Percentiles rank a stretch among this genome's conserved stretches.
phyloP scores from a whole-genome alignment of 2,797 vertebrate species.

The Lemur catta region DNA sequence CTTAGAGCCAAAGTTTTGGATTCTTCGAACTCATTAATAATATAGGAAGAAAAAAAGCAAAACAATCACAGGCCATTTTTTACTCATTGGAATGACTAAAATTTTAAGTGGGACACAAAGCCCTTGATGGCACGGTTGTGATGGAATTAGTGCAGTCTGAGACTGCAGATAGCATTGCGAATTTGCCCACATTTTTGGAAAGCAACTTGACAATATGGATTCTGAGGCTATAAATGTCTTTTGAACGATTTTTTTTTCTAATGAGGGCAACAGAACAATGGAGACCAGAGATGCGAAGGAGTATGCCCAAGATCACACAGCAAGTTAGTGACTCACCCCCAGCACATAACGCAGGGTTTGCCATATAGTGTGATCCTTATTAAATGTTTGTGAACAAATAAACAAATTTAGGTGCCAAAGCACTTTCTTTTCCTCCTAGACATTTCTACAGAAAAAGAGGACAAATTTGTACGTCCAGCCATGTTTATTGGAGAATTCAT shows the following conservation, averaged over 20 bases:
- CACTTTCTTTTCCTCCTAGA: background rate
- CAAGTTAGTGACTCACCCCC: background rate
- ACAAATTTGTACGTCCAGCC: background rate
- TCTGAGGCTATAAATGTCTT: background rate
- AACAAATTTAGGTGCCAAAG: background rate
- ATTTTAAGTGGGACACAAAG: background rate
- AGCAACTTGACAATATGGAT: background rate
- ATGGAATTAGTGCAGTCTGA: background rate
- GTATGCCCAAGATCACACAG: background rate
- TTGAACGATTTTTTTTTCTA: background rate
- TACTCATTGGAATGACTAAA: background rate
- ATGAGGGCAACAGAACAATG: background rate
- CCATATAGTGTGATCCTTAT: background rate
- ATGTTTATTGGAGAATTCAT: background rate
- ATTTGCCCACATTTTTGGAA: background rate
- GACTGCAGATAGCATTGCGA: background rate
- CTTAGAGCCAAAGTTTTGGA: background rate
- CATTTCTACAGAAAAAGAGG: background rate
- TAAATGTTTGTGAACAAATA: background rate
- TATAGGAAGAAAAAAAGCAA: background rate
- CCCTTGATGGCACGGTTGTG: background rate
- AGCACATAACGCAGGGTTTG: background rate
- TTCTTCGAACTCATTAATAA: conserved; percentile 11
- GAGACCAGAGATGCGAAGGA: background rate
- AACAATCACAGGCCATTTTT: background rate